A percentile compares a stretch with the other conserved stretches of the same genome.
Evolutionary conservation across 2,888 invertebrate genomes (phyloP).

Genomic region (Oscheius sp.): DNA sequence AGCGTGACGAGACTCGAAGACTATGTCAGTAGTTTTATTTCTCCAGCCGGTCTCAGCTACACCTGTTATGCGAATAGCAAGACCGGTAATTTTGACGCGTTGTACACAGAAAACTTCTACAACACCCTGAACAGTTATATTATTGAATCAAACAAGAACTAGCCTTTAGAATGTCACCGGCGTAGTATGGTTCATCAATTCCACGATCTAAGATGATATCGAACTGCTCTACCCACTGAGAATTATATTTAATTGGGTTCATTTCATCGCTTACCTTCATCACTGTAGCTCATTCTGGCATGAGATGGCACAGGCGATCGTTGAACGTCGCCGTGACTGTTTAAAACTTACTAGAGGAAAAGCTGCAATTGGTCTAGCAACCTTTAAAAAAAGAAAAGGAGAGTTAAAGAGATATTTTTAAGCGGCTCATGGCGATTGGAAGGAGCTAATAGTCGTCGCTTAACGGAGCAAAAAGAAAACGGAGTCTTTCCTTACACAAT

Average conservation of each 20-base stretch:
- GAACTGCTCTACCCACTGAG: slow-evolving; percentile 61
- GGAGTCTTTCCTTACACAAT: too few species aligned
- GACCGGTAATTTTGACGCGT: slow-evolving; percentile 55
- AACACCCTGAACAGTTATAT: slow-evolving; percentile 46
- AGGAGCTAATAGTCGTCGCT: too few species aligned
- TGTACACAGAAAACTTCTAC: slow-evolving; percentile 58
- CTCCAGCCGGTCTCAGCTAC: slow-evolving; percentile 52
- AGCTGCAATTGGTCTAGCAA: neutral
- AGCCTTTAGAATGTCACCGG: slow-evolving; percentile 59
- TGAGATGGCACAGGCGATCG: neutral
- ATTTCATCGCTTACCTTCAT: neutral
- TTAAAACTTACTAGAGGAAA: neutral
- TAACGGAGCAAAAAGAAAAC: too few species aligned
- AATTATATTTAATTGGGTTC: neutral
- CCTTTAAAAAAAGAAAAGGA: too few species aligned
- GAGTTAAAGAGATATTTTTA: too few species aligned
- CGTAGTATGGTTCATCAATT: slow-evolving; percentile 57
- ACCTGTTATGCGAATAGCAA: slow-evolving; percentile 58
- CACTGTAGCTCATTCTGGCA: slow-evolving; percentile 21
- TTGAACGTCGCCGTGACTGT: too few species aligned
- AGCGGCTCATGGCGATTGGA: too few species aligned
- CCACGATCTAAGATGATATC: slow-evolving; percentile 60
- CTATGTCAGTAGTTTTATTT: slow-evolving; percentile 56
- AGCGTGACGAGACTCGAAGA: slow-evolving; percentile 62
- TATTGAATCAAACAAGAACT: neutral